Evolutionary conservation across 2,113 vertebrate genomes (phyloP).

Genomic region (Upupa epops): DNA sequence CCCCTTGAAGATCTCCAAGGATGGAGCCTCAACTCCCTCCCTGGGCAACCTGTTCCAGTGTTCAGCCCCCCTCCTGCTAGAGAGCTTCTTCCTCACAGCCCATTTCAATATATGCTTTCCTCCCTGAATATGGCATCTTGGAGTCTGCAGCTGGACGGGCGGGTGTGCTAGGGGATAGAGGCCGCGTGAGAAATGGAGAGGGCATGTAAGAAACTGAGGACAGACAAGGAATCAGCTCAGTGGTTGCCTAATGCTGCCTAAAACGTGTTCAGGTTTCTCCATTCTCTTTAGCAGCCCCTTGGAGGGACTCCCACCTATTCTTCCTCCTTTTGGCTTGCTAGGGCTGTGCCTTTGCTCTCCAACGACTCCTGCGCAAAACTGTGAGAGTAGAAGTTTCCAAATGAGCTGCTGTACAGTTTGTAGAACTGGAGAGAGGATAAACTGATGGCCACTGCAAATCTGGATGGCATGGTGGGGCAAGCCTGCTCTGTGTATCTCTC

Average conservation of each 20-base stretch:
- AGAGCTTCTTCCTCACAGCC: no score
- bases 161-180: neutral
- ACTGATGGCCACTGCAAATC: neutral
- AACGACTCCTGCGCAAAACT: neutral
- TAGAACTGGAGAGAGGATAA: neutral
- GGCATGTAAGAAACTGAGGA: neutral
- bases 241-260: neutral
- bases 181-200: neutral
- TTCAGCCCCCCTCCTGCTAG: no score
- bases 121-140: neutral
- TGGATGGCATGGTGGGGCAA: neutral
- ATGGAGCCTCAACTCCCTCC: no score
- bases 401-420: neutral
- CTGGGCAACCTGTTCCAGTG: no score
- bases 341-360: neutral
- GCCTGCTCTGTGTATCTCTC: neutral
- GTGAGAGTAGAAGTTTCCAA: neutral
- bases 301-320: neutral
- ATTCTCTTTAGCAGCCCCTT: neutral
- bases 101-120: neutral
- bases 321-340: neutral
- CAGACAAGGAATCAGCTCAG: neutral
- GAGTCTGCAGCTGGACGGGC: neutral
- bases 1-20: no score
- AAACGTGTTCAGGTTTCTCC: neutral